Percentiles rank a stretch among this genome's conserved stretches.
Evolutionary conservation across 2,888 invertebrate species (phyloP).

Genomic region (Trissonchulus latispiculum): DNA sequence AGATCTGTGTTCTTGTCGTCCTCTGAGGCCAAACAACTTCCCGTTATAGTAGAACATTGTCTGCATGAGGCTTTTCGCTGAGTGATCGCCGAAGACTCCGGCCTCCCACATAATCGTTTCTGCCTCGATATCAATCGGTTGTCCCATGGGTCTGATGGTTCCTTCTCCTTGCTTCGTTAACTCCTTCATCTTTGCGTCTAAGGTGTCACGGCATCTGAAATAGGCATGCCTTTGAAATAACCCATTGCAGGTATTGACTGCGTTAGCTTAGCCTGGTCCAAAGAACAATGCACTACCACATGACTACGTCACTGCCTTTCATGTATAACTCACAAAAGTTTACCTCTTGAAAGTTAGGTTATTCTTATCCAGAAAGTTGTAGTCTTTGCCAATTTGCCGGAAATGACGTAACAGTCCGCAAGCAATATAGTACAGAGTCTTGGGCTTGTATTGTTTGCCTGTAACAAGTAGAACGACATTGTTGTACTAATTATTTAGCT

Average conservation of each 20-base stretch:
- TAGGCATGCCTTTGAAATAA: too few species aligned
- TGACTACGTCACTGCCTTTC: too few species aligned
- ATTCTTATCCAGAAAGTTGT: neutral
- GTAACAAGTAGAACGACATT: too few species aligned
- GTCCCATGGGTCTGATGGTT: neutral
- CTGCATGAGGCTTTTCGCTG: neutral
- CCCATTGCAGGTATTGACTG: too few species aligned
- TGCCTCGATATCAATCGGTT: neutral
- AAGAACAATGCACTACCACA: too few species aligned
- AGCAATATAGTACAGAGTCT: neutral
- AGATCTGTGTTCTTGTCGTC: constrained; percentile 3
- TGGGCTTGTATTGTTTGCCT: neutral
- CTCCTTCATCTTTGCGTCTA: neutral
- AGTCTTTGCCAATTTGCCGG: neutral
- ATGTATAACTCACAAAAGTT: too few species aligned
- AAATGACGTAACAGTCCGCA: neutral
- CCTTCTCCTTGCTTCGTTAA: neutral
- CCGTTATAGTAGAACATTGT: constrained; percentile 6
- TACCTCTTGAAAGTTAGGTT: neutral
- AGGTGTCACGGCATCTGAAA: neutral
- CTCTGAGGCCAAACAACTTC: neutral
- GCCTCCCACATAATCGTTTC: neutral
- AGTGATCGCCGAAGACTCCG: neutral
- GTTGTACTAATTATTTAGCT: too few species aligned
- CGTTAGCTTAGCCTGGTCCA: too few species aligned